Percentiles rank a stretch among this genome's conserved stretches.
Conservation (phyloP, 2,797 vertebrate species). For the Notoglanidium macrostoma region DNA sequence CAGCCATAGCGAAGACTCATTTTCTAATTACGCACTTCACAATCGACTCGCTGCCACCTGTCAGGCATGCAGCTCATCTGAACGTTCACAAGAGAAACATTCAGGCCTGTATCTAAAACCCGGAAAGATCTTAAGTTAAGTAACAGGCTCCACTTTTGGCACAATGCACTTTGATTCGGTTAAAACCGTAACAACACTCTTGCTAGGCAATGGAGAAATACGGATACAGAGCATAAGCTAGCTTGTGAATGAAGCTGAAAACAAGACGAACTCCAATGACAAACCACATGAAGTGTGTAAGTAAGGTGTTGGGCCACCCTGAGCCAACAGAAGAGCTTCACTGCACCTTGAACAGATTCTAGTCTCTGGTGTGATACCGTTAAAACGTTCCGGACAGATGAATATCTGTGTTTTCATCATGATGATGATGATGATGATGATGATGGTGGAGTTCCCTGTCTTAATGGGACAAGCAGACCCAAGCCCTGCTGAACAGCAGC, state of each 20-base stretch:
- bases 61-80: background rate
- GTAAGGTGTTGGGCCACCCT: background rate
- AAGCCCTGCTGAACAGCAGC: background rate
- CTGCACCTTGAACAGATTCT: background rate
- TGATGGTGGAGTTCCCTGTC: background rate
- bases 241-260: background rate
- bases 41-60: slow-evolving; percentile 13
- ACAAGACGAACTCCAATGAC: background rate
- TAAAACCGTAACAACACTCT: background rate
- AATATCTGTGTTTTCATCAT: background rate
- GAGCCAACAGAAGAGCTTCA: background rate
- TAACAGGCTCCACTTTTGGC: background rate
- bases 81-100: background rate
- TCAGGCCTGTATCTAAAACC: background rate
- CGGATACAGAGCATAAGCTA: background rate
- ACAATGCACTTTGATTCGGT: background rate
- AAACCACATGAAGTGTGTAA: background rate
- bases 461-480: background rate
- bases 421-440: background rate
- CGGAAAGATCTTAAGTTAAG: background rate
- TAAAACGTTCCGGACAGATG: background rate
- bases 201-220: background rate
- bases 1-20: slow-evolving; percentile 8
- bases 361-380: background rate
- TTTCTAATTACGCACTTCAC: slow-evolving; percentile 10